Evolutionary conservation across 2,113 vertebrate species (phyloP).

Genomic region (Gambusia affinis): DNA sequence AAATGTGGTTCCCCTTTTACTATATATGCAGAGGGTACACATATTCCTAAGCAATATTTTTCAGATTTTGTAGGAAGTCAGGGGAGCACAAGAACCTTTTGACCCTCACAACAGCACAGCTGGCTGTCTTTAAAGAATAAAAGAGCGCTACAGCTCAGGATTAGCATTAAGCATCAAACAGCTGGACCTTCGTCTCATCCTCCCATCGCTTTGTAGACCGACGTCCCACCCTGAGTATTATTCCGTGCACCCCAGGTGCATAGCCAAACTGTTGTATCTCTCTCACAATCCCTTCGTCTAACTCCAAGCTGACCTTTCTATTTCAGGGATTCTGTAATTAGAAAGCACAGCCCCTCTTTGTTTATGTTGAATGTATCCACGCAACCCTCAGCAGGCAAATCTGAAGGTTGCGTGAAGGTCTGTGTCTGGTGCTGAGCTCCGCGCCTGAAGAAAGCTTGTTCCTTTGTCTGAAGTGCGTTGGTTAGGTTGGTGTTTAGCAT

Average conservation of each 20-base stretch:
- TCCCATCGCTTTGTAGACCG: slow-evolving; percentile 18
- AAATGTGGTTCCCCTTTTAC: too few relatives aligned
- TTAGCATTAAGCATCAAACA: slow-evolving; percentile 9
- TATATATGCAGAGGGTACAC: neutral
- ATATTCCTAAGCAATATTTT: neutral
- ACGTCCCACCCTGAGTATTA: slow-evolving; percentile 37
- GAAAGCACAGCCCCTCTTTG: slow-evolving; percentile 59
- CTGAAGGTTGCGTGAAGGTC: slow-evolving; percentile 64
- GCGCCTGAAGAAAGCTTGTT: slow-evolving; percentile 10
- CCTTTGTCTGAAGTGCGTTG: neutral
- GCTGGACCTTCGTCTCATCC: slow-evolving; percentile 31
- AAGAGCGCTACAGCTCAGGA: neutral
- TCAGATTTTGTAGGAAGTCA: neutral
- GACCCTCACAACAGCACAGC: slow-evolving; percentile 14
- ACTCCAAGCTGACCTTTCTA: slow-evolving; percentile 74
- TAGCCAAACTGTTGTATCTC: slow-evolving; percentile 52
- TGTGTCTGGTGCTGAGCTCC: slow-evolving; percentile 43
- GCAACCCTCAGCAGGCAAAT: slow-evolving; percentile 65
- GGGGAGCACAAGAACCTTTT: neutral
- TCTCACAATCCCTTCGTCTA: slow-evolving; percentile 61
- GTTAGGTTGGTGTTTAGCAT: slow-evolving; percentile 2
- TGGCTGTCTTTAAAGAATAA: slow-evolving; percentile 13
- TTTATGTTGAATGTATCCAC: slow-evolving; percentile 77
- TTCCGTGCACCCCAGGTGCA: slow-evolving; percentile 67
- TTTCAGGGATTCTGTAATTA: slow-evolving; percentile 76